These are phyloP conservation scores for Saturnia japonica DNA, from an alignment of 2,888 invertebrate species.

Conservation along the genomic window DNA sequence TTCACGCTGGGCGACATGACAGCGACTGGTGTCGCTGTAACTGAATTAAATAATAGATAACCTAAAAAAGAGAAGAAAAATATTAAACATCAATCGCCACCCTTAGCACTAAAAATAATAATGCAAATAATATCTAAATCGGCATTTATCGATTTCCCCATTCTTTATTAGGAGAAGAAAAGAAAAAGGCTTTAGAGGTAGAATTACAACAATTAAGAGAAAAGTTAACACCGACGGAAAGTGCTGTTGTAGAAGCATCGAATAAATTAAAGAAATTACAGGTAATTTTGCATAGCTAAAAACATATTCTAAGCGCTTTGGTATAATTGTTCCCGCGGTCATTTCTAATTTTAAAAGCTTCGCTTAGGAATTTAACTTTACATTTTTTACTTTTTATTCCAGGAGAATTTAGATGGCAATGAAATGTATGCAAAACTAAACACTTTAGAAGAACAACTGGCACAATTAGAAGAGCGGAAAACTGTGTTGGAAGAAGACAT, in stretches of 20 bases:
- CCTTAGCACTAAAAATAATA: neutral
- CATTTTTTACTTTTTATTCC: neutral
- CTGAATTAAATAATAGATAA: no score
- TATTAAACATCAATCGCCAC: no score
- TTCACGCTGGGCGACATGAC: no score
- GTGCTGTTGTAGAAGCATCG: conserved; percentile 75
- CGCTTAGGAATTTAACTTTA: no score
- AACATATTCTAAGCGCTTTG: neutral
- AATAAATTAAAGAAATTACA: conserved; percentile 79
- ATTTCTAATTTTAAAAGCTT: no score
- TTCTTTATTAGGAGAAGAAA: conserved; percentile 65
- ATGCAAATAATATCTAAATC: neutral
- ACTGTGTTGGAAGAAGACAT: conserved; percentile 86
- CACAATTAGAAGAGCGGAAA: conserved; percentile 86
- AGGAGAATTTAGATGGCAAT: conserved; percentile 82
- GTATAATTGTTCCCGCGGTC: neutral
- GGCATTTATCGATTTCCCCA: neutral
- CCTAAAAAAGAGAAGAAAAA: no score
- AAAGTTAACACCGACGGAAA: conserved; percentile 71
- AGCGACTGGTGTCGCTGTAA: no score
- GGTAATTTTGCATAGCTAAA: conserved; percentile 40
- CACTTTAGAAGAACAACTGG: conserved; percentile 86
- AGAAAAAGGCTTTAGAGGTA: conserved; percentile 75
- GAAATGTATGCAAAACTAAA: conserved; percentile 87
- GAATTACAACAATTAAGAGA: conserved; percentile 77